Conservation (phyloP, 92 coral and sea anemone genomes). For the Palythoa grandiflora region DNA sequence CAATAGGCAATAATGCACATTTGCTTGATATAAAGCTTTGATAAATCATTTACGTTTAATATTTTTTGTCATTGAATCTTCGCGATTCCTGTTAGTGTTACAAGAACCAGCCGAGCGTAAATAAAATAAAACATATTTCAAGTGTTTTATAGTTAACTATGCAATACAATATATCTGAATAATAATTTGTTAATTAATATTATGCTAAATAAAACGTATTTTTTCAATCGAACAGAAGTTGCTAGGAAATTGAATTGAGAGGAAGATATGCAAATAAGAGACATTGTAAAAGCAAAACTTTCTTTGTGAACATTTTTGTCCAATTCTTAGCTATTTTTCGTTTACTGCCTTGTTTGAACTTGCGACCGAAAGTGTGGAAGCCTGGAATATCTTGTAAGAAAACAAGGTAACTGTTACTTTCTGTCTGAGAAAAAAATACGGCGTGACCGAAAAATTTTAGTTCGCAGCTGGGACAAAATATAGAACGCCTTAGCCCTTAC, state of each 20-base stretch:
- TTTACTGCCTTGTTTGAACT: too few relatives aligned
- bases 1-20: not conserved
- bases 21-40: not conserved
- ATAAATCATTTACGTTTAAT: not conserved
- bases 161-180: not conserved
- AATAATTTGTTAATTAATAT: not conserved
- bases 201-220: not conserved
- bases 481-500: too few relatives aligned
- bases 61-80: too few relatives aligned
- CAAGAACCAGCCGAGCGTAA: not conserved
- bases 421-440: too few relatives aligned
- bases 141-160: not conserved
- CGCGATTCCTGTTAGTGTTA: too few relatives aligned
- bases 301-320: not conserved
- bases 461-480: too few relatives aligned
- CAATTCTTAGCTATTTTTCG: not conserved
- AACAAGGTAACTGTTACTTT: too few relatives aligned
- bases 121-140: not conserved
- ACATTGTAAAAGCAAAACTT: not conserved
- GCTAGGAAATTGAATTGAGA: slow-evolving; percentile 11
- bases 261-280: slow-evolving; percentile 4
- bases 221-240: slow-evolving; percentile 12
- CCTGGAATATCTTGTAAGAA: too few relatives aligned
- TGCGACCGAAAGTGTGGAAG: too few relatives aligned
- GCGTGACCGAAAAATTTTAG: too few relatives aligned